A percentile compares a stretch with the other conserved stretches of the same genome.
Evolutionary conservation across 2,797 vertebrate species (phyloP).

Genomic region (Geotrypetes seraphini): DNA sequence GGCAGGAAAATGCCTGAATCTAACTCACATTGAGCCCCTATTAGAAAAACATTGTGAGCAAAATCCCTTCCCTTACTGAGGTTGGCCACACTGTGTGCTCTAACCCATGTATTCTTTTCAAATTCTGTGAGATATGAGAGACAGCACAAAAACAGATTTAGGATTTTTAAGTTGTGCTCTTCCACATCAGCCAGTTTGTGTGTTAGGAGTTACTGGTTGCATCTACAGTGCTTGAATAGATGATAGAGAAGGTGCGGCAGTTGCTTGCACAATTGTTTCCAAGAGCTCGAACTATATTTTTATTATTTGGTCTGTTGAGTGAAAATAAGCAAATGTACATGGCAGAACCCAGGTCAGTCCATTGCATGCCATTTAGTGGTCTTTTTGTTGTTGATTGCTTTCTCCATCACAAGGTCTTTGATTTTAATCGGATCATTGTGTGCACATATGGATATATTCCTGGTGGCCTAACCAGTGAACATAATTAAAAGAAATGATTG

Average conservation of each 20-base stretch:
- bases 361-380: slow-evolving; percentile 43
- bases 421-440: slow-evolving; percentile 62
- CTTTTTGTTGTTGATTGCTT: slow-evolving; percentile 52
- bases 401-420: slow-evolving; percentile 53
- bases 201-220: background rate
- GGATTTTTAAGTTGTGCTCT: no score
- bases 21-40: no score
- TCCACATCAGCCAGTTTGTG: no score
- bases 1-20: no score
- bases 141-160: no score
- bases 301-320: slow-evolving; percentile 11
- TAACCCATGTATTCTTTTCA: no score
- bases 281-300: background rate
- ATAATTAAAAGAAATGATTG: slow-evolving; percentile 73
- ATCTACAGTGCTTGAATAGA: no score
- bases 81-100: no score
- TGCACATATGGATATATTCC: slow-evolving; percentile 63
- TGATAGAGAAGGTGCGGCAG: no score
- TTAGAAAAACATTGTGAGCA: no score
- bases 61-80: no score
- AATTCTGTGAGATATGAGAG: no score
- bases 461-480: slow-evolving; percentile 65
- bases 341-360: slow-evolving; percentile 22
- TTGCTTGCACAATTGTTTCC: background rate
- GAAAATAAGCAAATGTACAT: slow-evolving; percentile 19